Base-by-base conservation (phyloP, 1,140 invertebrate genomes). In the Colletes gigas region DNA sequence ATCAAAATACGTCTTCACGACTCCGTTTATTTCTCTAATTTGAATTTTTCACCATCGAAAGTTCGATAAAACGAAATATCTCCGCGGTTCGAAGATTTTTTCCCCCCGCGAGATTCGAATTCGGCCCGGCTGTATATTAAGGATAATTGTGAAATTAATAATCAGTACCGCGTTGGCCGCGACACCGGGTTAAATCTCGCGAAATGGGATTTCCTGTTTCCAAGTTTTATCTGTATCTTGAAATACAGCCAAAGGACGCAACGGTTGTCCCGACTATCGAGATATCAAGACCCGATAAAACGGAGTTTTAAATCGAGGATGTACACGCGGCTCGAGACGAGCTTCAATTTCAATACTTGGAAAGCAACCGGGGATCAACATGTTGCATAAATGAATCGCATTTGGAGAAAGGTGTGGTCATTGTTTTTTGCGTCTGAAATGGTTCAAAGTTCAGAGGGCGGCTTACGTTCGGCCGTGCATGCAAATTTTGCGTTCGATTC, bases 401-500 rank as follows among this genome's bases (percentile, higher is more conserved):
- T 72, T 82, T 63, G 57, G n/a, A 78, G 73, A 63, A 88, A 86
- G 59, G 70, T 71, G 63, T 59, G 59, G 21, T 71, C 39, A 62
- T 72, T 65, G 73, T 67, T 62, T 71, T 70, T 86, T 47, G 69
- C 74, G 60, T 71, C 30, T 78, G 81, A 70, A 82, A 76, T 70
- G 68, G 70, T 74, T 39, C 52, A 59, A 85, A 85, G 78, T 85
- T 86, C 67, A 59, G 80, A 82, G 59, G 72, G 75, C 75, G 75
- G 75, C 73, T 82, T 65, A 65, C 57, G 57, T 74, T 78, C 86
- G 82, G 15, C 82, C 84, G 63, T 78, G 86, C 77, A 77, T 84
- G 86, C 82, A 86, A 87, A 84, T 87, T 81, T 87, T 72, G 77
- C 78, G 74, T 87, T 86, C 83, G 82, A 82, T 86, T 74, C 82